Conservation (phyloP, 2,113 vertebrate genomes). For the Muntiacus muntjak region DNA sequence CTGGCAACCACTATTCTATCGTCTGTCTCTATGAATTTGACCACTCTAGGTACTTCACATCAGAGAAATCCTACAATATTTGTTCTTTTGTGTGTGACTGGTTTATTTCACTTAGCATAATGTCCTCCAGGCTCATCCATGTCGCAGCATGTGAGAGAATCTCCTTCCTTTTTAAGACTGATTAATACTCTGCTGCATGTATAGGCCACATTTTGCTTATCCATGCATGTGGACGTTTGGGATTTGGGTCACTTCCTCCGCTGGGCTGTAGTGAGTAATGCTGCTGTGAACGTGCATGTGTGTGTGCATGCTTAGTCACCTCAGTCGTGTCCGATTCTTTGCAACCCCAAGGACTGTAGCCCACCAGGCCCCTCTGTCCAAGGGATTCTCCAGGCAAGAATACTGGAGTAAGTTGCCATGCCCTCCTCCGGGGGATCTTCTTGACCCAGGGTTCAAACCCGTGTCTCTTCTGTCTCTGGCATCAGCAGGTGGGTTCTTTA, state of each 20-base stretch:
- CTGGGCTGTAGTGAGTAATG: background rate
- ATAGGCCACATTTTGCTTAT: background rate
- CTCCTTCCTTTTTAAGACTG: background rate
- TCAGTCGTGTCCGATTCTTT: background rate
- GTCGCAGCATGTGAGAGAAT: background rate
- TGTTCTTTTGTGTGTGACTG: background rate
- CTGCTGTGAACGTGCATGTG: background rate
- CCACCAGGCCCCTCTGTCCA: background rate
- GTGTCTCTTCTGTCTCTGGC: background rate
- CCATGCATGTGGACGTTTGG: background rate
- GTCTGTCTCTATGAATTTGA: background rate
- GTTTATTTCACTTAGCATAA: background rate
- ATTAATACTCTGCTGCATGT: background rate
- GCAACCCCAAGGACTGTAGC: background rate
- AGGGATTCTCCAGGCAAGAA: background rate
- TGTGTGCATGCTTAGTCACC: background rate
- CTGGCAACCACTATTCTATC: background rate
- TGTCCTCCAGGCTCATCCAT: background rate
- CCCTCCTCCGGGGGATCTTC: background rate
- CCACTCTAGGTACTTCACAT: too few species aligned
- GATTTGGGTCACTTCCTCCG: background rate
- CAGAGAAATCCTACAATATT: background rate
- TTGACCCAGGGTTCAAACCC: background rate
- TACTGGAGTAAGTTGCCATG: background rate
- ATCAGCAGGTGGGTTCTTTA: background rate